Base-by-base conservation (phyloP, 1,140 invertebrate species). In the Gonatopus flavifemur region DNA sequence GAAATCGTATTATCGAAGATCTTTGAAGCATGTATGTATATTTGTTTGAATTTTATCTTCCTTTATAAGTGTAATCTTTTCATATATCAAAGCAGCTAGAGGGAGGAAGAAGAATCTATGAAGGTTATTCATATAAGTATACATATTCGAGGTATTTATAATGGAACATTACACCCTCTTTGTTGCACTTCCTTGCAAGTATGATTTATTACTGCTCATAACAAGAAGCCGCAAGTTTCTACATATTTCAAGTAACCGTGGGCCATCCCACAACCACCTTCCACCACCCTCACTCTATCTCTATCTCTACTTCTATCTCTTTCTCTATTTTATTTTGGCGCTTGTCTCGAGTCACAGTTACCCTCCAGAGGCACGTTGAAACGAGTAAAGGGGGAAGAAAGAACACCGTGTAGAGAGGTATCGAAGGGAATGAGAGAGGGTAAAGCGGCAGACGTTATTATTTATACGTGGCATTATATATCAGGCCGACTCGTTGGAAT, bases 181-280 rank as follows among this genome's bases (percentile, higher is more conserved):
- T 10, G 28, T 28, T 21, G 3, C n/a, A 0, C 30, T 24, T 44
- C 8, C 31, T 22, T 47, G 35, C 6, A 21, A 20, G 25, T 45
- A 59, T 70, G 67, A 70, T 70, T 68, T 70, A 70, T 70, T 66
- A 70, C 62, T 59, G 62, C 62, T 68, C 66, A 62, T 70, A 70
- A 70, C 67, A 70, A 69, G 66, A 58, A 69, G 57, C 59, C 64
- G 57, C 64, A 69, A 70, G 67, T 68, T 70, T 68, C 55, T 68
- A 68, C 67, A 70, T 70, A 70, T 68, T 68, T 69, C 67, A 69
- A n/a, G n/a, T n/a, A n/a, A n/a, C n/a, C n/a, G n/a, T n/a, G n/a
- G n/a, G 54, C 37, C 49, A 50, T 48, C 55, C 53, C 53, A 35
- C 21, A 24, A 32, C 43, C 20, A 22, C 30, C 46, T 43, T 46